Conservation (phyloP, 2,113 vertebrate genomes). For the Vanacampus margaritifer region DNA sequence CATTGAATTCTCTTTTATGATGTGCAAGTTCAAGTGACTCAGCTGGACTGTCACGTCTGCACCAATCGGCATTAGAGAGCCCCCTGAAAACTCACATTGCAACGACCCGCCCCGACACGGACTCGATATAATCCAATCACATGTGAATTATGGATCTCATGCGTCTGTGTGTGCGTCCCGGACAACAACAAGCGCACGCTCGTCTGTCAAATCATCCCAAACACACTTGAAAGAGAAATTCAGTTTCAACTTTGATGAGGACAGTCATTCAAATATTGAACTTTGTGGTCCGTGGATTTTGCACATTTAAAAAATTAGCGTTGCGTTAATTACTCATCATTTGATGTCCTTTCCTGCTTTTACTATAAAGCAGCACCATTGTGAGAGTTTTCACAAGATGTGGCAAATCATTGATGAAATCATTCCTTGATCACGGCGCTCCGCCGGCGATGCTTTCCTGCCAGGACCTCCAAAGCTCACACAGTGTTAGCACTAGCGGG, state of each 20-base stretch:
- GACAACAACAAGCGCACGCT: neutral
- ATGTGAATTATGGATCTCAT: slow-evolving; percentile 55
- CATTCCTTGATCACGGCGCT: slow-evolving; percentile 40
- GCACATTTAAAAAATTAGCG: too few species aligned
- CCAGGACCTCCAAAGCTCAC: slow-evolving; percentile 39
- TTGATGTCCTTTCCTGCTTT: too few species aligned
- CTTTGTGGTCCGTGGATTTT: too few species aligned
- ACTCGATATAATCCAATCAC: slow-evolving; percentile 62
- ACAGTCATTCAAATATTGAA: too few species aligned
- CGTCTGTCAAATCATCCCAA: too few species aligned
- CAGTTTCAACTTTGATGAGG: too few species aligned
- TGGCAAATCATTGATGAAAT: slow-evolving; percentile 54
- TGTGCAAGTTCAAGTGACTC: too few species aligned
- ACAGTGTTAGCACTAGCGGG: slow-evolving; percentile 7
- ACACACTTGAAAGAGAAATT: too few species aligned
- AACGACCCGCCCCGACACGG: neutral
- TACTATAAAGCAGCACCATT: too few species aligned
- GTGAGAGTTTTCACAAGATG: too few species aligned
- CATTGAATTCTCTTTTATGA: too few species aligned
- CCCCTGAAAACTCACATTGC: slow-evolving; percentile 24
- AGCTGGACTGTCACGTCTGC: neutral
- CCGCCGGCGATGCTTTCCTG: slow-evolving; percentile 57
- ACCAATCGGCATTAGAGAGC: neutral
- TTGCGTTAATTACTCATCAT: too few species aligned
- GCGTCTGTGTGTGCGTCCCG: slow-evolving; percentile 18